phyloP scores from a whole-genome alignment of 2,113 vertebrate genomes.

The Opisthocomus hoazin region DNA sequence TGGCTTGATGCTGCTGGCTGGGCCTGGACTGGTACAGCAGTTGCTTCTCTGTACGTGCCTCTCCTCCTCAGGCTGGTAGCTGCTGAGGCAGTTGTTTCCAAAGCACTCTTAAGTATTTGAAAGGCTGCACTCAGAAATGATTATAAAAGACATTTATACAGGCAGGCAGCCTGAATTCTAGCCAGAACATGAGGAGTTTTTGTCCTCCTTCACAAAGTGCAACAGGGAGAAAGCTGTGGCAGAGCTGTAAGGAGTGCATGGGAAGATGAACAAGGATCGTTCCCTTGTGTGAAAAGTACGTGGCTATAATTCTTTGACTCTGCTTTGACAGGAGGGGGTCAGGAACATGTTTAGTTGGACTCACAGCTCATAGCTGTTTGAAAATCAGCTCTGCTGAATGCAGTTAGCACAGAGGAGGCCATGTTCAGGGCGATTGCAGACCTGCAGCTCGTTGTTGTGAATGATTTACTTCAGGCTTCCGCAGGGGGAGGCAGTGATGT shows the following conservation, averaged over 20 bases:
- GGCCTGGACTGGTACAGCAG: neutral
- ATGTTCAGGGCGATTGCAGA: neutral
- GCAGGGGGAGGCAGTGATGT: neutral
- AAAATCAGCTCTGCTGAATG: constrained; percentile 24
- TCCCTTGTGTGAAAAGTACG: neutral
- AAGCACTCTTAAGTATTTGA: neutral
- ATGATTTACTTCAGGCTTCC: neutral
- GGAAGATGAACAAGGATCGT: neutral
- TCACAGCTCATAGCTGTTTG: constrained; percentile 21
- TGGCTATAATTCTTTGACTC: neutral
- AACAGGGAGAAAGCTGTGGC: neutral
- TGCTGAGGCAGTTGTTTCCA: neutral
- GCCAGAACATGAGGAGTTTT: accelerated
- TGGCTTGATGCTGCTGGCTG: neutral
- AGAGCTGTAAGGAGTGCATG: neutral
- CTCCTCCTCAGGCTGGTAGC: too few relatives aligned
- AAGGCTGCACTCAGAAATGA: accelerated
- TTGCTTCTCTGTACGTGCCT: neutral
- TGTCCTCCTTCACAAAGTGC: neutral
- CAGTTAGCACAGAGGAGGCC: neutral
- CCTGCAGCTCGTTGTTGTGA: neutral
- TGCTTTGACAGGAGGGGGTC: accelerated
- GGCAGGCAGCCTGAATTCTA: neutral
- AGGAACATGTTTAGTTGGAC: neutral
- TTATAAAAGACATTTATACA: neutral